Conservation (phyloP, 2,113 vertebrate genomes). For the Zeus faber region DNA sequence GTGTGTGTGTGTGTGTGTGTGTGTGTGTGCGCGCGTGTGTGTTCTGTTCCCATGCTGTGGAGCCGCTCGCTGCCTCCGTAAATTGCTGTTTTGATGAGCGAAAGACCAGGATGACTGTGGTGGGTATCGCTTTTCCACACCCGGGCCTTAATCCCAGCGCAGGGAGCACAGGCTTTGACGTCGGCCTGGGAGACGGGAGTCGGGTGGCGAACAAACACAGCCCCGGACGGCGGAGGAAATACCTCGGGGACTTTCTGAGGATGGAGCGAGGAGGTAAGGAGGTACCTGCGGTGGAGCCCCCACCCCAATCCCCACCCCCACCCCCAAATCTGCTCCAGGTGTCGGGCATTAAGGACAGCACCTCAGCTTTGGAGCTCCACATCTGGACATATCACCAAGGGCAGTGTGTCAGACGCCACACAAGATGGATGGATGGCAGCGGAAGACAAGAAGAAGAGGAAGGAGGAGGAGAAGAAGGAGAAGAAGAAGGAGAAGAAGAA, state of each 20-base stretch:
- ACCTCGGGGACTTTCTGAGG: constrained; percentile 69
- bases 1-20: too few relatives aligned
- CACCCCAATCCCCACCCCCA: constrained; percentile 66
- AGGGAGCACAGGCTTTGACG: constrained; percentile 23
- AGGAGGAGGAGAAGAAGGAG: constrained; percentile 12
- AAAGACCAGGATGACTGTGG: constrained; percentile 25
- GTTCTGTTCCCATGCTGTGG: too few relatives aligned
- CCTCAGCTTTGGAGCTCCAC: constrained; percentile 62
- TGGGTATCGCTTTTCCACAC: constrained; percentile 32
- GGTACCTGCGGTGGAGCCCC: constrained; percentile 67
- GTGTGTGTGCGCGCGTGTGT: too few relatives aligned
- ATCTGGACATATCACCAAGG: constrained; percentile 63
- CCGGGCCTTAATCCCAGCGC: constrained; percentile 40
- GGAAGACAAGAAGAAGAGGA: constrained; percentile 9
- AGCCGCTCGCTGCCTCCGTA: too few relatives aligned
- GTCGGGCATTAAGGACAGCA: constrained; percentile 68
- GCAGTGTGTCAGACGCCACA: constrained; percentile 62
- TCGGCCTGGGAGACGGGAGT: constrained; percentile 26
- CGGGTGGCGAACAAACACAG: constrained; percentile 65
- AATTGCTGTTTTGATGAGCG: neutral
- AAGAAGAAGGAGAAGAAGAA: neutral
- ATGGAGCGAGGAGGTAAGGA: constrained; percentile 55
- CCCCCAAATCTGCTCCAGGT: constrained; percentile 70
- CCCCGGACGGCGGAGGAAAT: constrained; percentile 58
- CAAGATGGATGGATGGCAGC: constrained; percentile 33